A percentile compares a stretch with the other conserved stretches of the same genome.
phyloP scores from a whole-genome alignment of 2,113 vertebrate genomes.

The Pagrus major region DNA sequence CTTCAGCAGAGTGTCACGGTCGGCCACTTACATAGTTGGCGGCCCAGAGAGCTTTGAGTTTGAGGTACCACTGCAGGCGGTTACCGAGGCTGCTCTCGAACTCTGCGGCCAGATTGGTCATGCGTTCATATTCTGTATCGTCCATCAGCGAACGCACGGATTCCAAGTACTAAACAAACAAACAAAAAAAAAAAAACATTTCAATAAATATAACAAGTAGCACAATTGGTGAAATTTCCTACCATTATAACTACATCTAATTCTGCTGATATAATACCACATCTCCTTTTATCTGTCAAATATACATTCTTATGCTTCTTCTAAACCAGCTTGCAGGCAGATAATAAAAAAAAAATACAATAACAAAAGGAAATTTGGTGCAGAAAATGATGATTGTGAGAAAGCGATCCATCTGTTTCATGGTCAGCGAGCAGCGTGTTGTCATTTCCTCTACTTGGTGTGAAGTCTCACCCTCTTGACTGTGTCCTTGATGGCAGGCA shows the following conservation, averaged over 20 bases:
- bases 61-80: conserved; percentile 90
- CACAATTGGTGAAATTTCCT: background rate
- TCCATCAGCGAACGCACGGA: conserved; percentile 87
- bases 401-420: conserved; percentile 41
- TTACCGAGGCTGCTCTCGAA: conserved; percentile 88
- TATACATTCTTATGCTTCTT: background rate
- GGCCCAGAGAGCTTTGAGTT: conserved; percentile 91
- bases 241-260: background rate
- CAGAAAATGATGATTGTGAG: conserved; percentile 4
- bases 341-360: background rate
- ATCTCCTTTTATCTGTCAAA: background rate
- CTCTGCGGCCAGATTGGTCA: conserved; percentile 81
- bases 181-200: conserved; percentile 3
- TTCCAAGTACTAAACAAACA: conserved; percentile 87
- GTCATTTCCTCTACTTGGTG: conserved; percentile 43
- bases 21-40: conserved; percentile 91
- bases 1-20: background rate
- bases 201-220: background rate
- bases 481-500: conserved; percentile 88
- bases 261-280: background rate
- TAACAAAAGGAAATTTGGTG: background rate
- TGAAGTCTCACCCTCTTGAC: conserved; percentile 86
- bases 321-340: background rate
- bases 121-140: conserved; percentile 82
- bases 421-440: background rate